These are phyloP conservation scores for Psittacula derbiana DNA, from an alignment of 2,797 vertebrate genomes.

Conservation along the genomic window DNA sequence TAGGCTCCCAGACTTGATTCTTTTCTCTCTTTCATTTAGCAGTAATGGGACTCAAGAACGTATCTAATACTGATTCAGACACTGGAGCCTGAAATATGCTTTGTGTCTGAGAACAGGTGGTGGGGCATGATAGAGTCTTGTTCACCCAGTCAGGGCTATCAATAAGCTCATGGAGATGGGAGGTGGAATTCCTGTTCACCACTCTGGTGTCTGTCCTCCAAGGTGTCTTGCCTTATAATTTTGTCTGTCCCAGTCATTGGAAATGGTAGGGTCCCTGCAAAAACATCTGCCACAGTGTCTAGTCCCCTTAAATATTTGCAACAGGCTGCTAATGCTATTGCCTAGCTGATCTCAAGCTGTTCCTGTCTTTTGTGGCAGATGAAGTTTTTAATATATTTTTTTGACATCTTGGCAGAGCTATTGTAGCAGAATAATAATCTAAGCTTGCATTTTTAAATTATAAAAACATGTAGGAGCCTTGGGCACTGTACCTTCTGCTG, in stretches of 20 bases:
- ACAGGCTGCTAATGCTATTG: neutral
- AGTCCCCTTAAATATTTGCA: neutral
- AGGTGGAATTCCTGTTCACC: neutral
- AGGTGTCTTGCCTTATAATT: neutral
- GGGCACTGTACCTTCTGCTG: constrained; percentile 23
- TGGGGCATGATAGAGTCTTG: neutral
- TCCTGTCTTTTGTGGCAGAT: constrained; percentile 3
- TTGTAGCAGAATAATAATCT: constrained; percentile 14
- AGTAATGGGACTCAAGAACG: neutral
- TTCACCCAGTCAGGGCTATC: neutral
- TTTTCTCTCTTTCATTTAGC: neutral
- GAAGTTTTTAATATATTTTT: constrained; percentile 13
- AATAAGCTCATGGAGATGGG: neutral
- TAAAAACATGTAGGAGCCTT: neutral
- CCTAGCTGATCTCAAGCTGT: neutral
- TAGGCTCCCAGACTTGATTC: neutral
- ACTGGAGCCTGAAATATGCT: neutral
- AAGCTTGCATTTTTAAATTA: constrained; percentile 19
- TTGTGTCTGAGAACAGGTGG: neutral
- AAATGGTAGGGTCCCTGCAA: neutral
- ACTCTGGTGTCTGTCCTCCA: neutral
- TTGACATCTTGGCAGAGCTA: neutral
- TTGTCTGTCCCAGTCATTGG: neutral
- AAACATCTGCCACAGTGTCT: neutral
- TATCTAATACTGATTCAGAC: neutral